Evolutionary conservation across 2,888 invertebrate species (phyloP).

Genomic region (Tricholauxania praeusta): DNA sequence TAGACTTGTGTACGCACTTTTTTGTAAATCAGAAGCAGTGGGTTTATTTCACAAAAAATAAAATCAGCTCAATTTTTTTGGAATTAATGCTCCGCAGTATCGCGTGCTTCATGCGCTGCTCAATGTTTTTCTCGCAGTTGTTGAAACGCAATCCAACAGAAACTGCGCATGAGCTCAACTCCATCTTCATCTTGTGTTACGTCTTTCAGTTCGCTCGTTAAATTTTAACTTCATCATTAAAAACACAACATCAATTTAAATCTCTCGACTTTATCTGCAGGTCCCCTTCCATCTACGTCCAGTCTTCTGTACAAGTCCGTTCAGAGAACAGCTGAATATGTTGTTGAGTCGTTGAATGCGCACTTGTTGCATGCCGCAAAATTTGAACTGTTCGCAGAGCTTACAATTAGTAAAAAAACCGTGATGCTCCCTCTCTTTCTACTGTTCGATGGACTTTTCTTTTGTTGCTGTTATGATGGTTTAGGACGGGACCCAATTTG

Average conservation of each 20-base stretch:
- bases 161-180: neutral
- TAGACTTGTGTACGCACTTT: too few species aligned
- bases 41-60: too few species aligned
- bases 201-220: too few species aligned
- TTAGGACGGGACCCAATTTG: too few species aligned
- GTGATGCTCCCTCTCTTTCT: too few species aligned
- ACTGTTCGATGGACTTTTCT: too few species aligned
- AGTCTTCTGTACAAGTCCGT: too few species aligned
- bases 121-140: neutral
- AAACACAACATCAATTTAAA: constrained; percentile 10
- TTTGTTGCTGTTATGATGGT: too few species aligned
- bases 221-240: constrained; percentile 14
- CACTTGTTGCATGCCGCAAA: constrained; percentile 23
- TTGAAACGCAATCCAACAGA: constrained; percentile 5
- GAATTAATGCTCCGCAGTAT: too few species aligned
- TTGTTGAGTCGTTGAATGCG: neutral
- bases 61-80: too few species aligned
- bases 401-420: constrained; percentile 3
- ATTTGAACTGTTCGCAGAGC: constrained; percentile 3
- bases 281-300: neutral
- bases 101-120: neutral
- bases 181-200: constrained; percentile 7
- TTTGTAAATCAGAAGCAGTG: too few species aligned
- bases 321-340: too few species aligned
- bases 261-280: neutral